phyloP scores from a whole-genome alignment of 1,140 invertebrate species.

The Brachionus paranguensis region DNA sequence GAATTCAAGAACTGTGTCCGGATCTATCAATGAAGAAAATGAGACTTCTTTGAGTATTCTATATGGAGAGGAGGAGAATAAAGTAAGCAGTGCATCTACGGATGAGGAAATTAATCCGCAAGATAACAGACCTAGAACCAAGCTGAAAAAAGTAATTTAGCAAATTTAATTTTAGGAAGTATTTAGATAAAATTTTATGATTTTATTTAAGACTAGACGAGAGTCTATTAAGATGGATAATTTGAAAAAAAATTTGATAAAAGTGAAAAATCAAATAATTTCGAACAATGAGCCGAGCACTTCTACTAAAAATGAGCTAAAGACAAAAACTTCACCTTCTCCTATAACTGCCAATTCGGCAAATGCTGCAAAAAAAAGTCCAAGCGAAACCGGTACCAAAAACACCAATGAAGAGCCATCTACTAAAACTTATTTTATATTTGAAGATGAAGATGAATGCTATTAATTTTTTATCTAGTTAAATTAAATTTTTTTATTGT shows the following conservation, averaged over 20 bases:
- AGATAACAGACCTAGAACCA: not conserved
- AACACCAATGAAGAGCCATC: not conserved
- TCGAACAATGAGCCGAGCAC: not conserved
- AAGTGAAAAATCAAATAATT: constrained; percentile 15
- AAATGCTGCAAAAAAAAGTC: not conserved
- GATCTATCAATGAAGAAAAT: not conserved
- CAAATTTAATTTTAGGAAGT: not conserved
- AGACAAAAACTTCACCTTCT: not conserved
- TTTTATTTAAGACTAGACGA: not conserved
- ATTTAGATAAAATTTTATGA: not conserved
- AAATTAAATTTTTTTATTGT: not conserved
- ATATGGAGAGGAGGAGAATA: not conserved
- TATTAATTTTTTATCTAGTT: not conserved
- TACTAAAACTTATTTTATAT: not conserved
- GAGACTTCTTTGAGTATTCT: not conserved
- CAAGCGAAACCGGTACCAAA: not conserved
- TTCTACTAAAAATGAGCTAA: not conserved
- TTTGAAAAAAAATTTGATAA: constrained; percentile 16
- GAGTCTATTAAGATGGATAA: constrained; percentile 1
- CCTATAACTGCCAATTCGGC: not conserved
- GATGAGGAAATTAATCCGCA: not conserved
- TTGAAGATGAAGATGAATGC: constrained; percentile 29
- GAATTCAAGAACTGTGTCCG: not conserved
- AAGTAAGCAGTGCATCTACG: not conserved
- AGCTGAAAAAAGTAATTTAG: not conserved